Conservation (phyloP, 2,797 vertebrate genomes). For the Paramormyrops hopkinsi region DNA sequence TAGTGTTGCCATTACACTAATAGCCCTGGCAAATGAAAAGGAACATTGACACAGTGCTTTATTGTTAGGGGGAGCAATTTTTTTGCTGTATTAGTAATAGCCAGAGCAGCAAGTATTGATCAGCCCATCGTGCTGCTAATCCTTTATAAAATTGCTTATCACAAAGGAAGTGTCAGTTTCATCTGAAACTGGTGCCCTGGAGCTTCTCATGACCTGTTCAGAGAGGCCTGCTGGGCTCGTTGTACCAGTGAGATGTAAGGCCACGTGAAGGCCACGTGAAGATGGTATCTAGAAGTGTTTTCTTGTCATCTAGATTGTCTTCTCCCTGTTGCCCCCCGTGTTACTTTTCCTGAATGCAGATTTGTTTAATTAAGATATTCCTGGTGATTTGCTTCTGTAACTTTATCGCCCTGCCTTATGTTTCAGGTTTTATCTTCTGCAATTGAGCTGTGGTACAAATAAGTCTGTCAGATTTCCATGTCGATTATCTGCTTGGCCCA, state of each 20-base stretch:
- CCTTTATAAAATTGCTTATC: slow-evolving; percentile 95
- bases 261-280: slow-evolving; percentile 61
- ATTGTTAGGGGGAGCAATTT: slow-evolving; percentile 95
- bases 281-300: slow-evolving; percentile 44
- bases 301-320: background rate
- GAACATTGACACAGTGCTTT: slow-evolving; percentile 89
- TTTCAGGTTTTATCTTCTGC: background rate
- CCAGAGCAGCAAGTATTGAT: slow-evolving; percentile 89
- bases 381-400: background rate
- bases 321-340: background rate
- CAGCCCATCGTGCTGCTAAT: slow-evolving; percentile 96
- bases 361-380: background rate
- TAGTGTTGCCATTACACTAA: slow-evolving; percentile 98
- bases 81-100: slow-evolving; percentile 92
- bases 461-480: slow-evolving; percentile 13
- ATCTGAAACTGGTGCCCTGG: slow-evolving; percentile 56
- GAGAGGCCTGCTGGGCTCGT: slow-evolving; percentile 47
- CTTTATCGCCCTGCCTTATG: background rate
- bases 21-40: slow-evolving; percentile 96
- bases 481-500: slow-evolving; percentile 2
- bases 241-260: slow-evolving; percentile 70
- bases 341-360: background rate
- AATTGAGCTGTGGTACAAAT: background rate
- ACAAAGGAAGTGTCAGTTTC: slow-evolving; percentile 78
- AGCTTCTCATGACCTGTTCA: slow-evolving; percentile 58